These are phyloP conservation scores for Seriola quinqueradiata DNA, from an alignment of 2,113 vertebrate species.

Conservation along the genomic window DNA sequence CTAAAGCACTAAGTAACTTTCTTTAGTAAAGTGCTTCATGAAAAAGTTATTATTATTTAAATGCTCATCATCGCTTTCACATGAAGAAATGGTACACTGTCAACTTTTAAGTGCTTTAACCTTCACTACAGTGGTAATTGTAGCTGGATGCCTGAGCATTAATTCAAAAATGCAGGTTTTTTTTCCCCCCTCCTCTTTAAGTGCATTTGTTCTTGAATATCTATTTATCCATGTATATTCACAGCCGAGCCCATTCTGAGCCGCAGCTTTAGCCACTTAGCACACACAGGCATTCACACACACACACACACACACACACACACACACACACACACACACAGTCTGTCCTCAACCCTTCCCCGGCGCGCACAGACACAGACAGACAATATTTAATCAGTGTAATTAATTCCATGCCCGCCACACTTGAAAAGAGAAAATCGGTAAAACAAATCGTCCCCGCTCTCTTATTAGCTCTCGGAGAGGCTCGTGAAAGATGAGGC, in stretches of 20 bases:
- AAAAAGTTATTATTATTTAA: constrained; percentile 12
- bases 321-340: neutral
- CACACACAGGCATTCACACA: neutral
- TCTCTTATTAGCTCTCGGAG: constrained; percentile 79
- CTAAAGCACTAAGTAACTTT: neutral
- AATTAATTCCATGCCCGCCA: constrained; percentile 81
- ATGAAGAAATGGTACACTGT: constrained; percentile 3
- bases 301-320: neutral
- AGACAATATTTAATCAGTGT: constrained; percentile 84
- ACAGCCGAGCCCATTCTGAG: constrained; percentile 52
- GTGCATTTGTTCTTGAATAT: constrained; percentile 47
- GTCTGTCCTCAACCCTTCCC: constrained; percentile 59
- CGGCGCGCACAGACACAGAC: constrained; percentile 50
- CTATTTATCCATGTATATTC: constrained; percentile 49
- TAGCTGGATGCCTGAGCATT: constrained; percentile 4
- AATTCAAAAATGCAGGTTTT: constrained; percentile 18
- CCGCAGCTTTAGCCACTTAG: constrained; percentile 47
- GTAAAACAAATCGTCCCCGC: constrained; percentile 80
- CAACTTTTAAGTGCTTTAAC: constrained; percentile 31
- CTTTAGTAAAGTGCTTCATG: neutral
- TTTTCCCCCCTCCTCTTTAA: neutral
- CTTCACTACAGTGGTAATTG: constrained; percentile 26
- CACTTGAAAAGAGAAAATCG: constrained; percentile 81
- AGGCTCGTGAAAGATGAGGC: constrained; percentile 78
- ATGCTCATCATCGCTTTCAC: constrained; percentile 21